These are phyloP conservation scores for Drosophila tani DNA, from an alignment of 1,140 invertebrate species.

Conservation along the genomic window DNA sequence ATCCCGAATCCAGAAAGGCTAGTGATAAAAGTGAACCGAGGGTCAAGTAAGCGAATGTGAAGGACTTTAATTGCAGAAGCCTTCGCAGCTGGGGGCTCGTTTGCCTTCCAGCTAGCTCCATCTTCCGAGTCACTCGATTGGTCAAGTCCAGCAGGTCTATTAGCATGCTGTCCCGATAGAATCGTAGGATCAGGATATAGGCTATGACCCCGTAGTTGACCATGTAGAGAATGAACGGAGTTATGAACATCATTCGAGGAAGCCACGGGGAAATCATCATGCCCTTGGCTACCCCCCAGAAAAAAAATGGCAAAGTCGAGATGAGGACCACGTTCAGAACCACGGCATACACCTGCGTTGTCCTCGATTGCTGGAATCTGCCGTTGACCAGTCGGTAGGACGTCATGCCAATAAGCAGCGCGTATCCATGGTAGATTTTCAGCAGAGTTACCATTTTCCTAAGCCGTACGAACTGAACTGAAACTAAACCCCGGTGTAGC, in stretches of 20 bases:
- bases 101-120: background rate
- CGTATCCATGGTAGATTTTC: conserved; percentile 8
- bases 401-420: conserved; percentile 19
- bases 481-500: background rate
- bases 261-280: background rate
- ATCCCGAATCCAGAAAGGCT: background rate
- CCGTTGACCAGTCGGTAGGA: conserved; percentile 1
- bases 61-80: conserved; percentile 4
- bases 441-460: background rate
- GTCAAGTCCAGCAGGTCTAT: background rate
- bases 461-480: background rate
- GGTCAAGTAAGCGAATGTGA: background rate
- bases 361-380: background rate
- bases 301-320: background rate
- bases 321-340: conserved; percentile 1
- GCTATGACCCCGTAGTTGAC: background rate
- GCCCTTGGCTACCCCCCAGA: background rate
- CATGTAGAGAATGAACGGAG: background rate
- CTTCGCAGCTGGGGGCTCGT: background rate
- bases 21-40: background rate
- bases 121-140: background rate
- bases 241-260: background rate
- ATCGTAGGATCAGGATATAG: background rate
- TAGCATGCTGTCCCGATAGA: conserved; percentile 2
- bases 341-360: conserved; percentile 13